phyloP scores from a whole-genome alignment of 2,888 invertebrate species.

The Arge pagana region DNA sequence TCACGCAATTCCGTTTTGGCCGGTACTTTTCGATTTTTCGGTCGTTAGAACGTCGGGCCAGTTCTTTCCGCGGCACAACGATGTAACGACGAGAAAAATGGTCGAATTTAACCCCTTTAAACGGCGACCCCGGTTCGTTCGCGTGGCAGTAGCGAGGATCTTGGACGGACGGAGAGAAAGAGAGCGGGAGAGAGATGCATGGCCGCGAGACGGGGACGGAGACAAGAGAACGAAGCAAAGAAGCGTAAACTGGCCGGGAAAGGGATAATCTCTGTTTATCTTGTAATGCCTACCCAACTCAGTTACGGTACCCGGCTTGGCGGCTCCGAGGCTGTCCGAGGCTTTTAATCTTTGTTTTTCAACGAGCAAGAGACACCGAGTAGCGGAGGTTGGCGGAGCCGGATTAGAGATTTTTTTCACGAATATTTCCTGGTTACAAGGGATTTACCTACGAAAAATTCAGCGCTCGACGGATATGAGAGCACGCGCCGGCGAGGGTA shows the following conservation, averaged over 20 bases:
- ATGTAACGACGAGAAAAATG: too few species aligned
- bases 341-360: slow-evolving; percentile 45
- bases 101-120: too few species aligned
- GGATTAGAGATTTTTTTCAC: slow-evolving; percentile 12
- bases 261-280: slow-evolving; percentile 49
- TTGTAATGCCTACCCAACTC: slow-evolving; percentile 45
- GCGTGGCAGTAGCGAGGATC: too few species aligned
- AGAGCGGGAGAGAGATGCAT: slow-evolving; percentile 22
- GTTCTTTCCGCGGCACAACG: too few species aligned
- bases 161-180: slow-evolving; percentile 23
- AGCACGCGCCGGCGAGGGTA: not conserved
- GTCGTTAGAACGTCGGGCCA: too few species aligned
- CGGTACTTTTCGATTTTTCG: too few species aligned
- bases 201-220: slow-evolving; percentile 7
- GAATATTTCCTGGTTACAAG: slow-evolving; percentile 19
- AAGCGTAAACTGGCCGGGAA: slow-evolving; percentile 30
- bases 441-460: slow-evolving; percentile 19
- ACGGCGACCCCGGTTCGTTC: too few species aligned
- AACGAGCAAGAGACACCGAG: slow-evolving; percentile 8
- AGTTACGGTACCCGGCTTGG: slow-evolving; percentile 38
- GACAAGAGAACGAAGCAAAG: slow-evolving; percentile 26
- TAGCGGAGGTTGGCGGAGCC: not conserved
- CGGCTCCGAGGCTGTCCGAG: slow-evolving; percentile 32
- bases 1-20: too few species aligned
- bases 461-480: slow-evolving; percentile 12